Evolutionary conservation across 2,797 vertebrate species (phyloP), one percentile per base, ranked within the genome.

Genomic region (Falco concolor): DNA sequence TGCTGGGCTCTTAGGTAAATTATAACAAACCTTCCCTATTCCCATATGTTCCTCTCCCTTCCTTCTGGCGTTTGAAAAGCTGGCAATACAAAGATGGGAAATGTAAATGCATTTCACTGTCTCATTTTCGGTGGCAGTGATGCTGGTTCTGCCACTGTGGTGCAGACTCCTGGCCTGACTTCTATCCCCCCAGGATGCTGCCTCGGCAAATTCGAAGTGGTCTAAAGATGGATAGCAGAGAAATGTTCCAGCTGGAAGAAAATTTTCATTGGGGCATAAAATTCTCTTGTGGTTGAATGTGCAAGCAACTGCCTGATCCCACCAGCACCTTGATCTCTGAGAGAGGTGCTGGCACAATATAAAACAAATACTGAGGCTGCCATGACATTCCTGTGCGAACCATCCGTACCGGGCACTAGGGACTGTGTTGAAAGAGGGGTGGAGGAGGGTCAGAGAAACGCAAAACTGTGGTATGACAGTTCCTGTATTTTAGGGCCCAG

Each of bases 1-100:
- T 93, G 67, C 76, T 93, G 93, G 75, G 67, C 85, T 91, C 89
- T 93, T 91, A 90, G 91, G 93, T 95, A 93, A 94, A 94, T 94
- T 94, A 65, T 83, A 95, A 74, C 65, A 95, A 95, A 44, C 53
- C 53, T 90, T 85, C 42, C 49, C 52, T 96, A 68, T 86, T 95
- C 93, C 92, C 93, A 87, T 87, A 72, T 85, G 88, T 63, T 83
- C 32, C 10, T 89, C 60, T 90, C 34, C 27, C n/a, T 96, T 93
- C 77, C 87, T 68, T 56, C 72, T 90, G 84, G 70, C 81, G 34
- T 81, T 91, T 88, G 75, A 57, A 93, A 94, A 87, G 44, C 90
- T 94, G 87, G 52, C 44, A 69, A 18, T 69, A 24, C 27, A 60
- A 81, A 81, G 75, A 86, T 84, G 84, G 72, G 45, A 90, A 77